Base-by-base conservation (phyloP, 2,888 invertebrate genomes). In the Palloptera scutellata region DNA sequence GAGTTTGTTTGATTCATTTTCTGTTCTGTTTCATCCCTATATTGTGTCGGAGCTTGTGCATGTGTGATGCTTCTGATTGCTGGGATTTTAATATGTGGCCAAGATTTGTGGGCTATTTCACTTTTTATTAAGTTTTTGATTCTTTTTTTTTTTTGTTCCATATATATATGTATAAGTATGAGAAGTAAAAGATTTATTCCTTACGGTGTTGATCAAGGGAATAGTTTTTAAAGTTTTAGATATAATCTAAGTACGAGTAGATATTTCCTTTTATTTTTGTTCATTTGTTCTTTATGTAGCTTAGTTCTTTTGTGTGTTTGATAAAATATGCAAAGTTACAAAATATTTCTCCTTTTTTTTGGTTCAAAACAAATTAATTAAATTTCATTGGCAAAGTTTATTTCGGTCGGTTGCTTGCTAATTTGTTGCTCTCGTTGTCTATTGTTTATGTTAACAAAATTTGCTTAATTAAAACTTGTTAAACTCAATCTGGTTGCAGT, bases 61-160 rank as follows among this genome's bases (percentile, higher is more conserved):
- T 30, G 30, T 30, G 30, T 30, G 30, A n/a, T 30, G 30, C 30
- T 2, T 30, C 6, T 6, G 30, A 4, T 30, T 30, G 6, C 15
- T 48, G 5, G 48, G 48, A 15, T n/a, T 48, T 57, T 30, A 30
- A 57, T 57, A 30, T 57, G 57, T 57, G 40, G 57, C 57, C n/a
- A 41, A 30, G 19, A 30, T 53, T 57, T 57, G 57, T 57, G 57
- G 57, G 57, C 57, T 57, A 30, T 30, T 57, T 57, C 41, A 40
- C 57, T 57, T 57, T 30, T 40, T 57, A 57, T 57, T 57, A 57
- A 57, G 30, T 53, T 53, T 53, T 53, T 12, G 19, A n/a, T 12
- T 52, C 9, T 30, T 30, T 2, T 30, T 30, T 30, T 30, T 30
- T 30, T 6, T 30, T 30, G 3, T 30, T 30, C 6, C 6, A 30